Evolutionary conservation across 2,888 invertebrate species (phyloP), one percentile per base, ranked within the genome.

Genomic region (Argyresthia goedartella): DNA sequence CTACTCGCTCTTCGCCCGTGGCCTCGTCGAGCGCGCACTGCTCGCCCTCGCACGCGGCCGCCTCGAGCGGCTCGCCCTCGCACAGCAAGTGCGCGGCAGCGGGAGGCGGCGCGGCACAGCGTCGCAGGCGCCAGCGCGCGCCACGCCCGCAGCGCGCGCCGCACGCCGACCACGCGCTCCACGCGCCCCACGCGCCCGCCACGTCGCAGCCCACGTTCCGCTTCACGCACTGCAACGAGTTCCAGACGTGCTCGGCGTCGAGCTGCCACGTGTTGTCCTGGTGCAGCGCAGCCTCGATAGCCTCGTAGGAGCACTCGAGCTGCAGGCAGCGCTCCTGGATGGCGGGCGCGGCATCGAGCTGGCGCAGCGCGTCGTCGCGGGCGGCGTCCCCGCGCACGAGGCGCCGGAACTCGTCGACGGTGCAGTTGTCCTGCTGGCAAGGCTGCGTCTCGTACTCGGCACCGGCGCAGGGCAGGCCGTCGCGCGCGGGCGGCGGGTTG

Each of bases 121-220:
- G 65, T 51, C 84, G 67, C 8, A 74, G 59, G 55, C 79, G 69
- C 82, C 85, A 85, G 7, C 69, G 74, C 42, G 69, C 56, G 0
- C 85, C 85, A 47, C 59, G 64, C 1, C 85, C 85, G 55, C 85
- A 85, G 0, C 76, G 71, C 1, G 84, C 81, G 0, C 81, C 81
- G 56, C 87, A 86, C 0, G 72, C 61, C 0, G 84, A 79, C 79
- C 81, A 81, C 8, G 66, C 57, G 13, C 78, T 73, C 85, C 85
- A 85, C 9, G 67, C 53, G 1, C 85, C 75, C 85, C 85, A 85
- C 59, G 76, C 80, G 4, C 85, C 85, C 1, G 63, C 53, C 47
- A 87, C 73, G 50, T 81, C 80, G 60, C 88, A 88, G 1, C 88
- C 88, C 46, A 85, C 62, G 60, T 85, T 81, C 57, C 80, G 78